These are phyloP conservation scores for Erpobdella octoculata DNA, from an alignment of 2,888 invertebrate species.

Conservation along the genomic window DNA sequence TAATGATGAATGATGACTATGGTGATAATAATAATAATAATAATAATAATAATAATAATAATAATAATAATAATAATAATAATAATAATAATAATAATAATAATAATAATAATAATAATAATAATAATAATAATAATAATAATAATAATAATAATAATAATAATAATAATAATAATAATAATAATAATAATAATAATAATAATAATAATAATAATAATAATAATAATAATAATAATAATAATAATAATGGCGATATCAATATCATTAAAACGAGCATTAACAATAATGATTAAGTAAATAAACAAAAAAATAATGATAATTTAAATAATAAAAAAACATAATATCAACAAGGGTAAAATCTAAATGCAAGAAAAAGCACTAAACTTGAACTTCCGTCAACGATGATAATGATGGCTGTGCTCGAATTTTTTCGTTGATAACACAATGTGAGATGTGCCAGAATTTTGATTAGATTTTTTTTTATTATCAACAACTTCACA, in stretches of 20 bases:
- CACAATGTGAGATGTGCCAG: no score
- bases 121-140: slow-evolving; percentile 14
- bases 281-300: no score
- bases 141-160: slow-evolving; percentile 23
- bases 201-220: neutral
- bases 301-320: no score
- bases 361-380: no score
- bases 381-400: no score
- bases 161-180: slow-evolving; percentile 19
- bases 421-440: no score
- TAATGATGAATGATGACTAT: neutral
- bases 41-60: slow-evolving; percentile 12
- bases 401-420: no score
- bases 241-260: neutral
- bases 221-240: neutral
- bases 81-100: slow-evolving; percentile 10
- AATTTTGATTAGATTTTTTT: no score
- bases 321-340: no score
- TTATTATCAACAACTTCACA: no score
- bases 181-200: neutral
- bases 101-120: slow-evolving; percentile 9
- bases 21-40: slow-evolving; percentile 11
- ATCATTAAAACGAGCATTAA: neutral
- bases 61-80: neutral
- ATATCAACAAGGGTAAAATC: no score